Conservation (phyloP, 2,888 invertebrate species). For the Ectropis crepuscularia region DNA sequence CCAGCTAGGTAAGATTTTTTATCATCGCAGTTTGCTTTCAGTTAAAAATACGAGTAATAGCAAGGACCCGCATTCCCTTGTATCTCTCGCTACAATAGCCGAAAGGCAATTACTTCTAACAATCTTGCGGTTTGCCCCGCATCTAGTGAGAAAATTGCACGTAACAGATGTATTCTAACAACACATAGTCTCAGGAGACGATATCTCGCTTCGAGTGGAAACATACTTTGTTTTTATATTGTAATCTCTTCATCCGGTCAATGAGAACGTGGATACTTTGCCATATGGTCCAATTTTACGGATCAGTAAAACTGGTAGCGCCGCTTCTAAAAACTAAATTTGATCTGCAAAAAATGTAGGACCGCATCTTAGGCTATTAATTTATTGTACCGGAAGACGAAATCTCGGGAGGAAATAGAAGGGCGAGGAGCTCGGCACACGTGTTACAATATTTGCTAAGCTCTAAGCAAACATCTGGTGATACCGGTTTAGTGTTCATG, state of each 20-base stretch:
- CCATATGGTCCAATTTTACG: slow-evolving; percentile 68
- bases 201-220: slow-evolving; percentile 56
- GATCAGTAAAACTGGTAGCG: slow-evolving; percentile 63
- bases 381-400: slow-evolving; percentile 83
- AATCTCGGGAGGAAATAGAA: slow-evolving; percentile 83
- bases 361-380: slow-evolving; percentile 69
- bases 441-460: slow-evolving; percentile 84
- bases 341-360: slow-evolving; percentile 64
- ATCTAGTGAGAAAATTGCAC: slow-evolving; percentile 73
- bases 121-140: slow-evolving; percentile 78
- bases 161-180: slow-evolving; percentile 73
- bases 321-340: slow-evolving; percentile 64
- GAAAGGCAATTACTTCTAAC: slow-evolving; percentile 77
- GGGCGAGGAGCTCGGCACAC: slow-evolving; percentile 75
- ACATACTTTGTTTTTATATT: slow-evolving; percentile 54
- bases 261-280: slow-evolving; percentile 44
- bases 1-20: slow-evolving; percentile 63
- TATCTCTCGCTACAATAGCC: slow-evolving; percentile 66
- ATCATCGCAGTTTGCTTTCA: slow-evolving; percentile 48
- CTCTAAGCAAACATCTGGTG: slow-evolving; percentile 77
- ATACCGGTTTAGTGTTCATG: slow-evolving; percentile 60
- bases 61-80: slow-evolving; percentile 70
- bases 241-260: slow-evolving; percentile 66
- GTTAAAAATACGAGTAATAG: slow-evolving; percentile 55
- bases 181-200: slow-evolving; percentile 47